Conservation (phyloP, 2,797 vertebrate species). For the Acomys russatus region DNA sequence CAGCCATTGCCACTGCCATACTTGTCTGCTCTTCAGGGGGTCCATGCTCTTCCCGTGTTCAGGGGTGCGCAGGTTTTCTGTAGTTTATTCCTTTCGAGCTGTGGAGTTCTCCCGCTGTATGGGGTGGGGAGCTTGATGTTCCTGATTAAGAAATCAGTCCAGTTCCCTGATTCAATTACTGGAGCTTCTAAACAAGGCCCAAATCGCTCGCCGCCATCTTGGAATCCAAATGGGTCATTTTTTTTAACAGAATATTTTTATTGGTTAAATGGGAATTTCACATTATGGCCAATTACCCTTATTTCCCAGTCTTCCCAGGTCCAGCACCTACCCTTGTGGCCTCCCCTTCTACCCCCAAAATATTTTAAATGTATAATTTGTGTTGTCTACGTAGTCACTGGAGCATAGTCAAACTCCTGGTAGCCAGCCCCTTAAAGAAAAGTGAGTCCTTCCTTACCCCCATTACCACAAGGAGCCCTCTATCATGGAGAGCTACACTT, state of each 20-base stretch:
- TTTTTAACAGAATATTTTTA: neutral
- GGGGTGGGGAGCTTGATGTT: no score
- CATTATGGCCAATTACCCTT: neutral
- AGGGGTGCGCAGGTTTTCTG: no score
- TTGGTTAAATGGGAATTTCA: neutral
- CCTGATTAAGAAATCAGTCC: no score
- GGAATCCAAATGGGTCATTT: neutral
- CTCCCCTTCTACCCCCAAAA: neutral
- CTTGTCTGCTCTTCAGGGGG: no score
- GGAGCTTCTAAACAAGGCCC: no score
- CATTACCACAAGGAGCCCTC: neutral
- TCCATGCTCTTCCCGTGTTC: no score
- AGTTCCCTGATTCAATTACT: no score
- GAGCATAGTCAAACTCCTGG: neutral
- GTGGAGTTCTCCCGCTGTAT: no score
- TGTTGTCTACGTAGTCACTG: neutral
- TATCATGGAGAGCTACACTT: neutral
- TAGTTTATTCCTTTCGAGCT: no score
- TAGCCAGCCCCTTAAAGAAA: neutral
- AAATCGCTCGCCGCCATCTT: no score
- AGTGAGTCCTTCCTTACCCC: neutral
- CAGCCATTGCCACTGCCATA: no score
- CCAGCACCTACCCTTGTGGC: neutral
- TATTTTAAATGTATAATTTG: neutral
- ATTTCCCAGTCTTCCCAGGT: neutral